Evolutionary conservation across 2,113 vertebrate species (phyloP).

Genomic region (Eidolon helvum): DNA sequence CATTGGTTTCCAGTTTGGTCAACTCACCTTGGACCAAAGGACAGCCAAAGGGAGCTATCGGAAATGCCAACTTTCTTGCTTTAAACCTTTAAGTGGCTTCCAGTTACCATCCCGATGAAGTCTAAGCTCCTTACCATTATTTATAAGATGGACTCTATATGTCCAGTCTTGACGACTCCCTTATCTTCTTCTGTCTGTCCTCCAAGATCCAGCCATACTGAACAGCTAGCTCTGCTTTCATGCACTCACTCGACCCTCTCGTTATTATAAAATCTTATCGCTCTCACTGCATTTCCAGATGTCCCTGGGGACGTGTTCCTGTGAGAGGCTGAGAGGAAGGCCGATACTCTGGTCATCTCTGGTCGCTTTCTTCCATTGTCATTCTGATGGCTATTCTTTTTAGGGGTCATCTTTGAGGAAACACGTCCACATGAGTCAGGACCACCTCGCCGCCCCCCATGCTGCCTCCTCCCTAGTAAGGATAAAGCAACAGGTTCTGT

Average conservation of each 20-base stretch:
- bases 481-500: background rate
- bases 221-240: background rate
- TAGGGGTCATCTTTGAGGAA: background rate
- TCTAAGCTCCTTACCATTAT: background rate
- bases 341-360: background rate
- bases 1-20: background rate
- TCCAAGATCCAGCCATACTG: too few species aligned
- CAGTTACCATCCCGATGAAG: background rate
- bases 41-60: background rate
- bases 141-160: background rate
- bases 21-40: background rate
- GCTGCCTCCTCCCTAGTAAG: background rate
- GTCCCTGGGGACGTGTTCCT: accelerated
- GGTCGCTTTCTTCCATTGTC: background rate
- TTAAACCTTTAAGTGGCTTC: background rate
- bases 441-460: too few species aligned
- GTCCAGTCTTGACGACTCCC: background rate
- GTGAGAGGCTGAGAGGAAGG: background rate
- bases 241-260: background rate
- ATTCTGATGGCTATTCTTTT: background rate
- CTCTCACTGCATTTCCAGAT: background rate
- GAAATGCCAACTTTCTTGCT: background rate
- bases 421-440: background rate
- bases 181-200: background rate
- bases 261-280: background rate